Percentiles rank a stretch among this genome's conserved stretches.
Evolutionary conservation across 2,797 vertebrate genomes (phyloP).

Genomic region (Melanotaenia trifasciata): DNA sequence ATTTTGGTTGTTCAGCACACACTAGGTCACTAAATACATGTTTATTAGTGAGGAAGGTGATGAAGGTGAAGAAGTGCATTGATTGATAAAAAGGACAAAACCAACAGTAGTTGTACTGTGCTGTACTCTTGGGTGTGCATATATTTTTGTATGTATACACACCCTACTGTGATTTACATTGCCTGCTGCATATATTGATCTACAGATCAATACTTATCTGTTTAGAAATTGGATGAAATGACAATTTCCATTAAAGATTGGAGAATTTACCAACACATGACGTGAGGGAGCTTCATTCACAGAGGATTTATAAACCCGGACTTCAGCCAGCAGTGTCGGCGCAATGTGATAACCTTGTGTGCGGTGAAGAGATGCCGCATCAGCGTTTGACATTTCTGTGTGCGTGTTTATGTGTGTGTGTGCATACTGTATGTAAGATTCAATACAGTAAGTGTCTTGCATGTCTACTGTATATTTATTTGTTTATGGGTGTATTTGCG

Average conservation of each 20-base stretch:
- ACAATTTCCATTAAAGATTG: not conserved
- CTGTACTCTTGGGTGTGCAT: not conserved
- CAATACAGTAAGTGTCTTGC: slow-evolving; percentile 13
- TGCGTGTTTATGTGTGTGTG: not conserved
- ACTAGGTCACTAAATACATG: not conserved
- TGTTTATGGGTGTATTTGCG: slow-evolving; percentile 8
- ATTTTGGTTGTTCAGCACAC: not conserved
- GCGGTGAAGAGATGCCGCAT: slow-evolving; percentile 32
- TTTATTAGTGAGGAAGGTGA: too few species aligned
- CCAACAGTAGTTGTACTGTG: not conserved
- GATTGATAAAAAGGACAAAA: not conserved
- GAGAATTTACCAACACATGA: slow-evolving; percentile 1
- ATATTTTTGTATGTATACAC: not conserved
- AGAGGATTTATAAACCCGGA: slow-evolving; percentile 31
- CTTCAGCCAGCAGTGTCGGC: slow-evolving; percentile 47
- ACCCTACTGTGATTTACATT: not conserved
- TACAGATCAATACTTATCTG: slow-evolving; percentile 6
- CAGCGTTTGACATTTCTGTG: slow-evolving; percentile 54
- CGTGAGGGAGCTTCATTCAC: slow-evolving; percentile 26
- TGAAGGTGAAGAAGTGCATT: not conserved
- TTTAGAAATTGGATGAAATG: slow-evolving; percentile 12
- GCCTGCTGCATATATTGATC: not conserved
- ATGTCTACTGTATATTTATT: slow-evolving; percentile 21
- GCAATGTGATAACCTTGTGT: slow-evolving; percentile 66
- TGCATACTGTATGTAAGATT: slow-evolving; percentile 8